These are phyloP conservation scores for Drosophila paramelanica DNA, from an alignment of 2,888 invertebrate genomes.

Conservation along the genomic window DNA sequence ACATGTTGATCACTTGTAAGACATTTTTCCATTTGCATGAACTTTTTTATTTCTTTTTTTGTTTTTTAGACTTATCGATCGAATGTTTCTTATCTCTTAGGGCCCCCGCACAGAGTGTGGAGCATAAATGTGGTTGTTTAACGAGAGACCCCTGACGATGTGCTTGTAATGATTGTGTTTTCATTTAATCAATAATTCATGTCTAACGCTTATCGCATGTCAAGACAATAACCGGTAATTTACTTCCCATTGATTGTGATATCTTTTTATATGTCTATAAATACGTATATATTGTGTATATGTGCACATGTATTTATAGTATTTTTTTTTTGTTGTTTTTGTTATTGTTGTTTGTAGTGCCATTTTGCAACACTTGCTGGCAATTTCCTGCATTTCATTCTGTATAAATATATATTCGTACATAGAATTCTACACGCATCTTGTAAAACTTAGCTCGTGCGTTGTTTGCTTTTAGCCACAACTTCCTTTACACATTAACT, in stretches of 20 bases:
- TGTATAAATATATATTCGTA: no score
- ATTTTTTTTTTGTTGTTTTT: constrained; percentile 4
- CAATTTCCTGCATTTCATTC: constrained; percentile 43
- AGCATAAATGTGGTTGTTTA: constrained; percentile 7
- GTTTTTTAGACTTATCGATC: constrained; percentile 15
- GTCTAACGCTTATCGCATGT: constrained; percentile 52
- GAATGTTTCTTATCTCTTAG: constrained; percentile 8
- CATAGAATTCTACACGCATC: no score
- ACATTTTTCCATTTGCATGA: constrained; percentile 7
- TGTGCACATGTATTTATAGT: constrained; percentile 4
- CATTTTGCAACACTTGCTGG: constrained; percentile 11
- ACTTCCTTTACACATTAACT: constrained; percentile 39
- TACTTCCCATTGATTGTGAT: constrained; percentile 51
- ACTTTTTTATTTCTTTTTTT: no score
- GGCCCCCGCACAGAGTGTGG: neutral
- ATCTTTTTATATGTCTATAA: neutral
- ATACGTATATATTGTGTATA: constrained; percentile 3
- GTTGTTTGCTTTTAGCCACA: neutral
- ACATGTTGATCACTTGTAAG: constrained; percentile 25
- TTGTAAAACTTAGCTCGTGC: neutral
- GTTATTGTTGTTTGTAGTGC: constrained; percentile 1
- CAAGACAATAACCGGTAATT: constrained; percentile 46
- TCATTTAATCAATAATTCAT: constrained; percentile 62
- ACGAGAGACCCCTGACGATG: constrained; percentile 6
- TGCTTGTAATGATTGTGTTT: constrained; percentile 57